Conservation (phyloP, 64 coral and sea anemone genomes). For the Stichodactyla mertensii region DNA sequence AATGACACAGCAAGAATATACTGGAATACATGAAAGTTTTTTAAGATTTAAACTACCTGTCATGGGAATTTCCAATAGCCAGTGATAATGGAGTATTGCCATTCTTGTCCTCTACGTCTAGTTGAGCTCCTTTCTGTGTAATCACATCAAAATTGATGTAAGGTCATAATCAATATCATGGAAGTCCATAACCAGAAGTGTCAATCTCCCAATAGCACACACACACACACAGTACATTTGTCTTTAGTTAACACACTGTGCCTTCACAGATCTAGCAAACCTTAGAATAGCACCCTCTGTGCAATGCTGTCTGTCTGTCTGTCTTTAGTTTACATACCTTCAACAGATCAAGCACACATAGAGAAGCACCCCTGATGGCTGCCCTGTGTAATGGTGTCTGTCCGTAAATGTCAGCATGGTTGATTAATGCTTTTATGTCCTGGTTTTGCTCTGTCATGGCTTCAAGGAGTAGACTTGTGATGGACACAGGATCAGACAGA, state of each 20-base stretch:
- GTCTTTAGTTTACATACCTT: slow-evolving; percentile 33
- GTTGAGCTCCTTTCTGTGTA: slow-evolving; percentile 71
- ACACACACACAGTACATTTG: background rate
- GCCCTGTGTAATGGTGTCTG: slow-evolving; percentile 80
- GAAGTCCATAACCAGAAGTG: too few relatives aligned
- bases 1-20: too few relatives aligned
- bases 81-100: slow-evolving; percentile 72
- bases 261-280: slow-evolving; percentile 31
- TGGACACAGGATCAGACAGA: slow-evolving; percentile 73
- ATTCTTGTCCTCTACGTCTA: slow-evolving; percentile 79
- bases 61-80: slow-evolving; percentile 55
- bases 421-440: slow-evolving; percentile 54
- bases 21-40: too few relatives aligned
- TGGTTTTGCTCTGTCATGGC: slow-evolving; percentile 74
- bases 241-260: too few relatives aligned
- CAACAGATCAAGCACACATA: slow-evolving; percentile 73
- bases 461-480: slow-evolving; percentile 59
- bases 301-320: slow-evolving; percentile 66
- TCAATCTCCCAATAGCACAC: too few relatives aligned
- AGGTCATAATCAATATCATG: too few relatives aligned
- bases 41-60: slow-evolving; percentile 37
- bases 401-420: slow-evolving; percentile 65
- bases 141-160: background rate
- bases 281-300: slow-evolving; percentile 52
- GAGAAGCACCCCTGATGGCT: slow-evolving; percentile 72